These are phyloP conservation scores for Syrista parreyssii DNA, from an alignment of 2,888 invertebrate species.

Conservation along the genomic window DNA sequence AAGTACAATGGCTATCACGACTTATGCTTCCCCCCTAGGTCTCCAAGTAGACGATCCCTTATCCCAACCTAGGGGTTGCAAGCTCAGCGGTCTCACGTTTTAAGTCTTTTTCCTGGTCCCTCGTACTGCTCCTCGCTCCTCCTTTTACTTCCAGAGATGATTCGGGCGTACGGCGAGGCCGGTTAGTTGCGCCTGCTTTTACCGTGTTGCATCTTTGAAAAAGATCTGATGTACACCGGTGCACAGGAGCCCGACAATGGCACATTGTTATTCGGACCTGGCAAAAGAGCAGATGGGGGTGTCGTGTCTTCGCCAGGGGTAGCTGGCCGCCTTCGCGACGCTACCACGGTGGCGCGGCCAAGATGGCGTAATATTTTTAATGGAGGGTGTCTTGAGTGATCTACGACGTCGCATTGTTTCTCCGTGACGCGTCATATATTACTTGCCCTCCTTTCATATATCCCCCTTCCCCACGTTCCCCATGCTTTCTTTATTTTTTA, in stretches of 20 bases:
- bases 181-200: background rate
- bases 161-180: background rate
- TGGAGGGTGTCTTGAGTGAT: slow-evolving; percentile 64
- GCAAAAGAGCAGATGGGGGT: slow-evolving; percentile 33
- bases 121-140: background rate
- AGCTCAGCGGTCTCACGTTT: background rate
- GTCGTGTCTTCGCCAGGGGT: slow-evolving; percentile 23
- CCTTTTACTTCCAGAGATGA: background rate
- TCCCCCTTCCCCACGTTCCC: background rate
- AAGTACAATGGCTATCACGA: background rate
- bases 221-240: background rate
- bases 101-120: background rate
- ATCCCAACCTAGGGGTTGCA: background rate
- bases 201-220: background rate
- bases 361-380: slow-evolving; percentile 66
- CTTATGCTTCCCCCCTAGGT: background rate
- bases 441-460: slow-evolving; percentile 40
- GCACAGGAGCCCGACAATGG: slow-evolving; percentile 44
- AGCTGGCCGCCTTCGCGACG: slow-evolving; percentile 13
- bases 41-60: background rate
- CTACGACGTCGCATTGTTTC: slow-evolving; percentile 63
- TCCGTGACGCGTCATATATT: slow-evolving; percentile 58
- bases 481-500: background rate
- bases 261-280: slow-evolving; percentile 60
- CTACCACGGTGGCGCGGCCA: slow-evolving; percentile 42